Base-by-base conservation (phyloP, 1,140 invertebrate genomes). In the Ooceraea biroi region DNA sequence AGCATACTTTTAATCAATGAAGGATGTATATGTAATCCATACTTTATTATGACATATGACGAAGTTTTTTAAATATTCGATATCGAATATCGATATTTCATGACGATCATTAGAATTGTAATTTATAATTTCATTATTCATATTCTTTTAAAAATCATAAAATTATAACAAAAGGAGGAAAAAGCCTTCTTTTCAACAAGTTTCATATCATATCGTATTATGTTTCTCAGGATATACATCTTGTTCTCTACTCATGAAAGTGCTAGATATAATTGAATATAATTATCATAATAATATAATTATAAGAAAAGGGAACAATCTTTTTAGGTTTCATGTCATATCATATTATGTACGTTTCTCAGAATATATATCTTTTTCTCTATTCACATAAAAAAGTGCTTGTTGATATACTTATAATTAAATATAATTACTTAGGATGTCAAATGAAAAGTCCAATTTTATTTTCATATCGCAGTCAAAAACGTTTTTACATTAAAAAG, bases 401-500 rank as follows among this genome's bases (percentile, higher is more conserved):
- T 11, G 19, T 0, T n/a, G 52, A 68, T n/a, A n/a, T n/a, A n/a
- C n/a, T n/a, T 27, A 17, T 27, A 55, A 41, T 57, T 72, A 25
- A 57, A 72, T 46, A 30, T 1, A 17, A 60, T 12, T 60, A 74
- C 4, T 19, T 19, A 61, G 27, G 19, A 19, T 17, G 12, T 27
- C 41, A 60, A 1, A 74, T 50, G 4, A 46, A 74, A n/a, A 46
- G 25, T 58, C 14, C 2, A 57, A 41, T 3, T 5, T 61, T 46
- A 46, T 27, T 1, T 65, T 65, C 36, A 1, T 58, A 73, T 73
- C 19, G 30, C 12, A 41, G 10, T 4, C 27, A 36, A 77, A 65
- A 52, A 50, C 30, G 22, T 66, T 22, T 19, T 77, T 52, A 50
- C 8, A 22, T 1, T 76, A 50, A 48, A 46, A 22, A 74, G 36